phyloP scores from a whole-genome alignment of 2,113 vertebrate species.

The Panthera leo region DNA sequence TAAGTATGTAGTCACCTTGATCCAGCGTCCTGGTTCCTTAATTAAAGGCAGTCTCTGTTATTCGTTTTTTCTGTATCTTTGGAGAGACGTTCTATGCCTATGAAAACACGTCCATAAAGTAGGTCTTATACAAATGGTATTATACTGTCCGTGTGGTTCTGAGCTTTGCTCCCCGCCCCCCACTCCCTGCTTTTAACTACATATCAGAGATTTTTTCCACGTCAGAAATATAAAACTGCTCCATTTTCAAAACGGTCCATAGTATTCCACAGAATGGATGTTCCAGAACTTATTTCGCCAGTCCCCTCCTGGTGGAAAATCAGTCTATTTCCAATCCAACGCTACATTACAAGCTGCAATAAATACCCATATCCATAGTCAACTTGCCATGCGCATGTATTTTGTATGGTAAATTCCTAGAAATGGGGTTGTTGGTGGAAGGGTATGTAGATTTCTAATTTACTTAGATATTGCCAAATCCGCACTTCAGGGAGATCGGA shows the following conservation, averaged over 20 bases:
- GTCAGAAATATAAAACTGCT: neutral
- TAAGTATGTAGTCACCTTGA: neutral
- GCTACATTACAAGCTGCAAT: neutral
- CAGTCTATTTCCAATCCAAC: neutral
- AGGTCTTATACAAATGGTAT: neutral
- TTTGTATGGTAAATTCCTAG: slow-evolving; percentile 67
- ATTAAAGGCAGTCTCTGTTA: neutral
- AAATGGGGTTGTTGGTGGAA: slow-evolving; percentile 68
- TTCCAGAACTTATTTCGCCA: neutral
- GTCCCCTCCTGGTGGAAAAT: neutral
- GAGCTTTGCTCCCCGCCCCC: neutral
- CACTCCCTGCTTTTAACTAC: neutral
- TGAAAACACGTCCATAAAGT: neutral
- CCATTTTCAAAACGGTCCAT: slow-evolving; percentile 22
- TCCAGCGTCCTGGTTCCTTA: neutral
- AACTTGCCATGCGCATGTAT: neutral
- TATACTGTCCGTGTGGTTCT: neutral
- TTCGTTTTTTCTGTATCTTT: neutral
- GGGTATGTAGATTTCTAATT: slow-evolving; percentile 68
- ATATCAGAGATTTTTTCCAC: neutral
- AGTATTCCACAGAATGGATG: neutral
- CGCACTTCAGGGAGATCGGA: slow-evolving; percentile 63
- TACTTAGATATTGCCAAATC: slow-evolving; percentile 71
- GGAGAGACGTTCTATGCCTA: neutral
- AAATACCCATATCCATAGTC: neutral